These are phyloP conservation scores for Microplitis mediator DNA, from an alignment of 1,140 invertebrate species.

Conservation along the genomic window DNA sequence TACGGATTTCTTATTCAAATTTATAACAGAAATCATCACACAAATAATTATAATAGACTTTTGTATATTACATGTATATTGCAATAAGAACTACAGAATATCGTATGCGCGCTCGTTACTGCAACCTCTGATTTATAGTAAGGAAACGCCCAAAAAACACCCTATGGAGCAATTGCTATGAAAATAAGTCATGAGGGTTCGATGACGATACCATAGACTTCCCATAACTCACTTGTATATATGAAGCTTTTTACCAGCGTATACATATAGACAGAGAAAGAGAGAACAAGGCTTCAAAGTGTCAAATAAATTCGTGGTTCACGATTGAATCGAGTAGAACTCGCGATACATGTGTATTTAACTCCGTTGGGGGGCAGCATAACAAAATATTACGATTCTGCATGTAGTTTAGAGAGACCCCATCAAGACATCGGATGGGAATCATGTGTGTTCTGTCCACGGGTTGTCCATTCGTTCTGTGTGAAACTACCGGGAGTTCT, in stretches of 20 bases:
- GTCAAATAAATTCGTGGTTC: constrained; percentile 8
- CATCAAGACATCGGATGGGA: neutral
- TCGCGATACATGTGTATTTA: constrained; percentile 2
- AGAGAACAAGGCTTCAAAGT: neutral
- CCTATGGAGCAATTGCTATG: neutral
- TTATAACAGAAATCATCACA: too few species aligned
- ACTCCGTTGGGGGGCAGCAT: neutral
- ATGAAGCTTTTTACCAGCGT: too few species aligned
- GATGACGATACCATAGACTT: neutral
- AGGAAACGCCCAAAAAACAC: neutral
- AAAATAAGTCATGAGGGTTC: neutral
- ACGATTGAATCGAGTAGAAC: neutral
- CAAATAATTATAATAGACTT: too few species aligned
- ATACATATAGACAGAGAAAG: too few species aligned
- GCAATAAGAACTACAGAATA: neutral
- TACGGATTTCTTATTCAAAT: too few species aligned
- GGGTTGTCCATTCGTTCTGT: neutral
- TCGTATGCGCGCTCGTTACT: neutral
- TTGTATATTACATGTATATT: too few species aligned
- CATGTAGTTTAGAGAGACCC: neutral
- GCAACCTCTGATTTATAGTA: neutral
- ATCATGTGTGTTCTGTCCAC: neutral
- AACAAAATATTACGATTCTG: neutral
- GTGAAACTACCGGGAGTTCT: neutral
- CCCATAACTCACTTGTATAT: neutral